Base-by-base conservation (phyloP, 1,140 invertebrate genomes). In the Bombus huntii region DNA sequence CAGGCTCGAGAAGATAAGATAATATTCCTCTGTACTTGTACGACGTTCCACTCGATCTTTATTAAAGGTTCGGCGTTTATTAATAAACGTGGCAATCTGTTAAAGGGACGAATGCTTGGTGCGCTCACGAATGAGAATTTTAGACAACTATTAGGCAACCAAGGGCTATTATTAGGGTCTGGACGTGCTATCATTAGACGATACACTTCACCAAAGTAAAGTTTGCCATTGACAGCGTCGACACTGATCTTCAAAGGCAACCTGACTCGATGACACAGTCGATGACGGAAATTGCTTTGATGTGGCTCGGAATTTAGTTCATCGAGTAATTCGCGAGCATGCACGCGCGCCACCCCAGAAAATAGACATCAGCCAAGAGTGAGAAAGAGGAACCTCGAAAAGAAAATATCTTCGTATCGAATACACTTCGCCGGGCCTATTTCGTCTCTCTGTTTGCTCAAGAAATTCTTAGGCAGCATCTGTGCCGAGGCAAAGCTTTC, bases 201-300 rank as follows among this genome's bases (percentile, higher is more conserved):
- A 39, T 84, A 71, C 66, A 53, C 66, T 78, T 28, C 37, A 71
- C 22, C 39, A 80, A 84, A 84, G 75, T 84, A 71, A 84, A 84
- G 76, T 84, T 80, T 80, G 76, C 76, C 68, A 84, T 84, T 84
- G 83, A 84, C 76, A 80, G 76, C 66, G 68, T 72, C 83, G 83
- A 84, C 83, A 84, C 66, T 84, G 76, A 84, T 84, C 68, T 84
- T 84, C 83, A 79, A 84, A 84, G 65, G 31, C 53, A 79, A 39
- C 34, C 57, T 42, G 65, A 83, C 65, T 83, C 74, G 74, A 80
- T 77, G 83, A 84, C 76, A 79, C 53, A 62, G 76, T 59, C 76
- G 76, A 84, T 84, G 83, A 84, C 18, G 83, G 53, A 44, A 71
- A 78, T 72, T 31, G 76, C 74, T 84, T 84, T 79, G 83, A 84